Conservation (phyloP, 2,113 vertebrate genomes). For the Conger conger region DNA sequence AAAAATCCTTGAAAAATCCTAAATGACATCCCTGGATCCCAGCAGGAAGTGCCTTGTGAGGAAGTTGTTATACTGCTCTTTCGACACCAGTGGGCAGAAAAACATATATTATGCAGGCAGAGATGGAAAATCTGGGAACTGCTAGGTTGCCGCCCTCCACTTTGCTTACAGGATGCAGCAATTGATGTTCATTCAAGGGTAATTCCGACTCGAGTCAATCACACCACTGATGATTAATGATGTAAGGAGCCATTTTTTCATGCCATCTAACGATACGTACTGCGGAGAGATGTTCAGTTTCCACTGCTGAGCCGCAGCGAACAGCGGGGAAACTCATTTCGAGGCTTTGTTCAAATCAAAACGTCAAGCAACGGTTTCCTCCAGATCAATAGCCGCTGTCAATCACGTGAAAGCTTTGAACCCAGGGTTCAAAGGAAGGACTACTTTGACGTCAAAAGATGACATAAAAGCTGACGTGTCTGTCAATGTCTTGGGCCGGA, state of each 20-base stretch:
- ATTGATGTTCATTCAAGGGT: conserved; percentile 1
- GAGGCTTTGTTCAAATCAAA: conserved; percentile 7
- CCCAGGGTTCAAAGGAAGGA: background rate
- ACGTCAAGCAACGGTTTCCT: conserved; percentile 1
- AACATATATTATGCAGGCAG: background rate
- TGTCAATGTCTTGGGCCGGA: background rate
- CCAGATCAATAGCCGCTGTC: background rate
- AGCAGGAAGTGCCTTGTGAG: background rate
- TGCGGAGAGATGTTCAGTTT: background rate
- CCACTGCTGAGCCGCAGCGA: background rate
- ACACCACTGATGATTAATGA: background rate
- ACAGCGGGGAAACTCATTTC: conserved; percentile 6
- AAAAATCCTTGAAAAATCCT: no score
- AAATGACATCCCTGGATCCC: background rate
- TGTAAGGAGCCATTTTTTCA: background rate
- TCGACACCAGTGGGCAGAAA: background rate
- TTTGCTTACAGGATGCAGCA: conserved; percentile 1
- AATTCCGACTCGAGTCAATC: conserved; percentile 4
- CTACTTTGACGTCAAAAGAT: conserved; percentile 1
- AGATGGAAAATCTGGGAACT: background rate
- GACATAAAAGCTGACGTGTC: conserved; percentile 7
- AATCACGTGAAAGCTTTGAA: conserved; percentile 2
- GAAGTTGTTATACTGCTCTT: background rate
- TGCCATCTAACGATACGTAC: background rate
- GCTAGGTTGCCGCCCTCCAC: background rate